A percentile compares a stretch with the other conserved stretches of the same genome.
These are phyloP conservation scores for Cyrtorhinus lividipennis DNA, from an alignment of 1,140 invertebrate genomes.

Conservation along the genomic window DNA sequence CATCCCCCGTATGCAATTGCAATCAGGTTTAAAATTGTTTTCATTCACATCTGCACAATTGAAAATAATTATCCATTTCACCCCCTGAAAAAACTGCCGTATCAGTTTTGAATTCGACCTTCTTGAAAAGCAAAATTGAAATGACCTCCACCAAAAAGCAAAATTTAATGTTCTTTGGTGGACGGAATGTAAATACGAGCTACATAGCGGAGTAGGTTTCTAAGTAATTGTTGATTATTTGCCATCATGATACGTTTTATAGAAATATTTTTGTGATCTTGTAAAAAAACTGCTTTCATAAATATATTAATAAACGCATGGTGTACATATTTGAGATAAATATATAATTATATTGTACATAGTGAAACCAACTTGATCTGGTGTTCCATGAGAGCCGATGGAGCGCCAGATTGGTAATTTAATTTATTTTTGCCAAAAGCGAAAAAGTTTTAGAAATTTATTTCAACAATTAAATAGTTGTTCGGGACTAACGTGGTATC, in stretches of 20 bases:
- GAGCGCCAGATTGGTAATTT: background rate
- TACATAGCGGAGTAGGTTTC: background rate
- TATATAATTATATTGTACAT: too few relatives aligned
- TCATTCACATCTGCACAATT: too few relatives aligned
- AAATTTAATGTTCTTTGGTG: too few relatives aligned
- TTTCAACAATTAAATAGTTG: background rate
- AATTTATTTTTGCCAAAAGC: background rate
- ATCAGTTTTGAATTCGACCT: too few relatives aligned
- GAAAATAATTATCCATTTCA: too few relatives aligned
- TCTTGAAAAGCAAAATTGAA: too few relatives aligned
- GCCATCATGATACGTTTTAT: background rate
- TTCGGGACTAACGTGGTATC: slow-evolving; percentile 15
- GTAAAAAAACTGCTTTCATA: background rate
- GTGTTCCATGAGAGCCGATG: slow-evolving; percentile 10
- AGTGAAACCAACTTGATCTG: too few relatives aligned
- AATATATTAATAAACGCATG: background rate
- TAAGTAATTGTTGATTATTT: background rate
- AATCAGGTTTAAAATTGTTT: too few relatives aligned
- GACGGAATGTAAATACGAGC: background rate
- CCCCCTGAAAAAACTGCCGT: too few relatives aligned
- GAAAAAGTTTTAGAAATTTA: background rate
- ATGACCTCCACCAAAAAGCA: too few relatives aligned
- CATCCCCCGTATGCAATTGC: too few relatives aligned
- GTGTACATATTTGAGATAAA: background rate
- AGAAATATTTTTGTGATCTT: background rate